phyloP scores from a whole-genome alignment of 1,140 invertebrate species.

The Thaumetopoea pityocampa region DNA sequence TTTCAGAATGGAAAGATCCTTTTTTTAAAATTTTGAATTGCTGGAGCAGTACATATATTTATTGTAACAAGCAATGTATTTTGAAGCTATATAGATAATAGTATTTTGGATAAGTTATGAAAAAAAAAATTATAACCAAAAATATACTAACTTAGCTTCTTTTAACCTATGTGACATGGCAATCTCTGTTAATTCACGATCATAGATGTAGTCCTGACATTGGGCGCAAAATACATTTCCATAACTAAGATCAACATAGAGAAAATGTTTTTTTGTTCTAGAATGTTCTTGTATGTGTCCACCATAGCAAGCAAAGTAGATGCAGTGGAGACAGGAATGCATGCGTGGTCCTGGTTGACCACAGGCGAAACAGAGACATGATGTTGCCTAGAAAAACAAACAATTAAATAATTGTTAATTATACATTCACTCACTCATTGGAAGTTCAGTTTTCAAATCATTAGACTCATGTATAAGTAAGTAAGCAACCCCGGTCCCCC shows the following conservation, averaged over 20 bases:
- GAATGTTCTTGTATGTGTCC: constrained; percentile 92
- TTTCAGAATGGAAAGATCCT: too few relatives aligned
- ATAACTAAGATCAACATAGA: constrained; percentile 91
- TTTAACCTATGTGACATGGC: constrained; percentile 75
- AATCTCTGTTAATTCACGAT: constrained; percentile 81
- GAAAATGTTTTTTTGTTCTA: constrained; percentile 86
- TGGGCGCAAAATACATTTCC: constrained; percentile 94
- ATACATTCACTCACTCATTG: too few relatives aligned
- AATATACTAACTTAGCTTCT: constrained; percentile 76
- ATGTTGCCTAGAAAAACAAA: constrained; percentile 78
- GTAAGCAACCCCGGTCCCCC: too few relatives aligned
- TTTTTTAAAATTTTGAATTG: too few relatives aligned
- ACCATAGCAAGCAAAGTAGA: constrained; percentile 92
- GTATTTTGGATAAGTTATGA: not conserved
- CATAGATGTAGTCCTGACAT: constrained; percentile 95
- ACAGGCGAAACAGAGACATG: constrained; percentile 87
- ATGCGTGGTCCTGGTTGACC: constrained; percentile 84
- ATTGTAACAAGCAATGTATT: too few relatives aligned
- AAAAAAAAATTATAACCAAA: constrained; percentile 14
- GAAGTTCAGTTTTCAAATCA: too few relatives aligned
- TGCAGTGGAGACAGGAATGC: constrained; percentile 93
- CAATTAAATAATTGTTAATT: constrained; percentile 5
- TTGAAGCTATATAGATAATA: too few relatives aligned
- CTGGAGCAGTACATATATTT: too few relatives aligned
- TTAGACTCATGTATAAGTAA: too few relatives aligned